Percentiles rank a stretch among this genome's conserved stretches.
Evolutionary conservation across 2,113 vertebrate species (phyloP).

Genomic region (Beaufortia kweichowensis): DNA sequence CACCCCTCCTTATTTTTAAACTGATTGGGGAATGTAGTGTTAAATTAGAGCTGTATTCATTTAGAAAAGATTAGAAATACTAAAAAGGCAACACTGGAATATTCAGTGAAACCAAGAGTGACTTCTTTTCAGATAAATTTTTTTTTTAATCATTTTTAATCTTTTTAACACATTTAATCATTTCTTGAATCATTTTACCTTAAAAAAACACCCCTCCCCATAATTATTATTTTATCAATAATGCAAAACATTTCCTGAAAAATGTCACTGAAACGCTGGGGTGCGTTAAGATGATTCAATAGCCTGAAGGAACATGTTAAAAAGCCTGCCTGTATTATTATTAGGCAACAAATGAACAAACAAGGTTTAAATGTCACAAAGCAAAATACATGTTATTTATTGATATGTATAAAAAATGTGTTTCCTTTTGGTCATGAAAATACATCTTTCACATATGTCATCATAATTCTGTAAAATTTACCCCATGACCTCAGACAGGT

Average conservation of each 20-base stretch:
- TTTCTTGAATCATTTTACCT: no score
- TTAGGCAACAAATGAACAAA: slow-evolving; percentile 50
- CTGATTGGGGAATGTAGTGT: no score
- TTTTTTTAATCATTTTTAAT: no score
- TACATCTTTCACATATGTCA: neutral
- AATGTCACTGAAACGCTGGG: neutral
- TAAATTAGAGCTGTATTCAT: no score
- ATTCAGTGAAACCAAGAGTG: no score
- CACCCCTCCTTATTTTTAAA: no score
- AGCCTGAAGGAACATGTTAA: neutral
- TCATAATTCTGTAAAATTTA: slow-evolving; percentile 29
- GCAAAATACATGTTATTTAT: slow-evolving; percentile 45
- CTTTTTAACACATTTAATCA: neutral
- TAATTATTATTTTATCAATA: no score
- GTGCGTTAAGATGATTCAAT: slow-evolving; percentile 12
- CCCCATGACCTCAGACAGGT: slow-evolving; percentile 44
- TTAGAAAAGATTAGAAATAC: no score
- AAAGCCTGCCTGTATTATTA: slow-evolving; percentile 41
- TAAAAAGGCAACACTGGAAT: no score
- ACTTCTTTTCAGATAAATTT: no score
- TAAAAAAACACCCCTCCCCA: no score
- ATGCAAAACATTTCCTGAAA: neutral
- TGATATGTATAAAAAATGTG: no score
- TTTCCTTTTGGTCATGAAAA: neutral
- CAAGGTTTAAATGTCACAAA: slow-evolving; percentile 54